A percentile compares a stretch with the other conserved stretches of the same genome.
Conservation (phyloP, 2,113 vertebrate species). For the Thalassoma bifasciatum region DNA sequence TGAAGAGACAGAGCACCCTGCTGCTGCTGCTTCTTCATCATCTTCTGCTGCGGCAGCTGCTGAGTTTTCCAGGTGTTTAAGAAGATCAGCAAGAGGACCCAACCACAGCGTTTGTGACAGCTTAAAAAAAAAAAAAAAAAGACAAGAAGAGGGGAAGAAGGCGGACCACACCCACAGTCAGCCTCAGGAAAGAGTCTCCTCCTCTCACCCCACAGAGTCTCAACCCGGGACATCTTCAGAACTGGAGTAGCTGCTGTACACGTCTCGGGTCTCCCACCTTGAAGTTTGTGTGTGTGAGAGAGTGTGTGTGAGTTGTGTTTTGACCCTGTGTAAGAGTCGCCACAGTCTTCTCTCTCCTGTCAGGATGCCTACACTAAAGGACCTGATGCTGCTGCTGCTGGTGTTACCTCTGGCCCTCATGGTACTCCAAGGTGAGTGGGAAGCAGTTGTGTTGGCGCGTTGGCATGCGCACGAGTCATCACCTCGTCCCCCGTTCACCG, state of each 20-base stretch:
- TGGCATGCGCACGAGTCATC: constrained; percentile 25
- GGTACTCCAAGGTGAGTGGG: constrained; percentile 76
- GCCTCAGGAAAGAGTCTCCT: constrained; percentile 5
- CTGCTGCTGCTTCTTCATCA: background rate
- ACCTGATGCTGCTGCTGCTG: constrained; percentile 59
- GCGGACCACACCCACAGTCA: constrained; percentile 53
- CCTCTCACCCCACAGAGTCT: constrained; percentile 13
- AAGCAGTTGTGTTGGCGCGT: constrained; percentile 14
- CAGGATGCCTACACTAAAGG: constrained; percentile 66
- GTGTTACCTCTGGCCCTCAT: constrained; percentile 60
- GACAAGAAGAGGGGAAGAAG: constrained; percentile 17
- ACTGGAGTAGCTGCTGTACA: constrained; percentile 10
- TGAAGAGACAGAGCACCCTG: background rate
- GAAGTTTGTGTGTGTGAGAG: constrained; percentile 34
- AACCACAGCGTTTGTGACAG: constrained; percentile 5
- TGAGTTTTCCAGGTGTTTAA: constrained; percentile 11
- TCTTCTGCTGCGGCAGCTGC: background rate
- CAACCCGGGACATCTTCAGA: constrained; percentile 7
- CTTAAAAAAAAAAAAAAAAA: background rate
- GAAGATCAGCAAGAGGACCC: constrained; percentile 14
- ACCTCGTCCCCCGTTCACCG: background rate
- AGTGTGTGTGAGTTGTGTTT: constrained; percentile 29
- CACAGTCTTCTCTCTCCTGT: constrained; percentile 27
- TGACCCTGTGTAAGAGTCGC: constrained; percentile 9
- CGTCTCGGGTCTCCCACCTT: constrained; percentile 17